Evolutionary conservation across 2,888 invertebrate genomes (phyloP).

Genomic region (Philaethria dido): DNA sequence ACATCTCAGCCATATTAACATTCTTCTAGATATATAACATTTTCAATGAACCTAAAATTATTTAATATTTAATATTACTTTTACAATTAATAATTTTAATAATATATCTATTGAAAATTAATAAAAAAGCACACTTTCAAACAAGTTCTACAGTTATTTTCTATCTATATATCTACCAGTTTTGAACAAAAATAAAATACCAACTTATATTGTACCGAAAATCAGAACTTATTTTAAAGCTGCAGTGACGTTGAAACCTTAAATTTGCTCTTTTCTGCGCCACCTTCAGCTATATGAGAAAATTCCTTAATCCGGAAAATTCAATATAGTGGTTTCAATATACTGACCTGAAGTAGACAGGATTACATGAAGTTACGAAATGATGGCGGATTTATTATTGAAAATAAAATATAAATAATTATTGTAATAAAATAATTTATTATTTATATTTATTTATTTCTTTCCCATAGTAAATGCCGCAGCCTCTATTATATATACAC

Average conservation of each 20-base stretch:
- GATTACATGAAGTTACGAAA: constrained; percentile 32
- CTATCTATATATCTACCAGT: neutral
- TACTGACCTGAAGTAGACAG: constrained; percentile 37
- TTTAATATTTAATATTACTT: too few relatives aligned
- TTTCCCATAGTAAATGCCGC: too few relatives aligned
- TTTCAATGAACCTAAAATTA: too few relatives aligned
- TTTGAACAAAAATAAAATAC: neutral
- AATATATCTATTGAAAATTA: neutral
- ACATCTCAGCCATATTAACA: too few relatives aligned
- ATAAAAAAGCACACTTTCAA: neutral
- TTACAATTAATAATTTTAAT: too few relatives aligned
- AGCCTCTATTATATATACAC: too few relatives aligned
- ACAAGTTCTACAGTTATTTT: neutral
- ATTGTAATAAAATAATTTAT: neutral
- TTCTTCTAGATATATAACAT: too few relatives aligned
- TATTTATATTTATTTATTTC: too few relatives aligned
- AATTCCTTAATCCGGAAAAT: constrained; percentile 45
- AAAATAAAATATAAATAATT: neutral
- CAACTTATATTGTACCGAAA: constrained; percentile 2
- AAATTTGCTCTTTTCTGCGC: constrained; percentile 40
- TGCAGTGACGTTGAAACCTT: constrained; percentile 34
- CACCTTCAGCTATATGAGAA: constrained; percentile 42
- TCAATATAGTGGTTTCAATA: constrained; percentile 43
- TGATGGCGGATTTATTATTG: constrained; percentile 1
- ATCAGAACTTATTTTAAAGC: constrained; percentile 29